Evolutionary conservation across 2,888 invertebrate genomes (phyloP).

Genomic region (Scaptomyza tumidula): DNA sequence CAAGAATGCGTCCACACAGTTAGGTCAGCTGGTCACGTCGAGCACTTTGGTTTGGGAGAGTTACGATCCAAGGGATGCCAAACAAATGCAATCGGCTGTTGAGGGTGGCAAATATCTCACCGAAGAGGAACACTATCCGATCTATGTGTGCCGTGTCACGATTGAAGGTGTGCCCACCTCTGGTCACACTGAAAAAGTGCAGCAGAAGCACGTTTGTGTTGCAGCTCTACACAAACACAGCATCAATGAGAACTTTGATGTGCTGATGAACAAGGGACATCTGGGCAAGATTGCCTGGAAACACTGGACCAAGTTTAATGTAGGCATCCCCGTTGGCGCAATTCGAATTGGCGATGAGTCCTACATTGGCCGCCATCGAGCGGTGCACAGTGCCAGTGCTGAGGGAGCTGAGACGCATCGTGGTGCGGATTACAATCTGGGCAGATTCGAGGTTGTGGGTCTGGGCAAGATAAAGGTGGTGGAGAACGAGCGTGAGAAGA

Average conservation of each 20-base stretch:
- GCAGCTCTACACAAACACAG: constrained; percentile 87
- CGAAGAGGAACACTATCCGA: constrained; percentile 84
- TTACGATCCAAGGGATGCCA: constrained; percentile 84
- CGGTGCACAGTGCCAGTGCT: constrained; percentile 42
- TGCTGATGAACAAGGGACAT: constrained; percentile 91
- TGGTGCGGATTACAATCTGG: constrained; percentile 86
- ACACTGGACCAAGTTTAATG: constrained; percentile 89
- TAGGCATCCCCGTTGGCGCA: constrained; percentile 88
- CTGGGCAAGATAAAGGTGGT: constrained; percentile 89
- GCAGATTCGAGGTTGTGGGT: constrained; percentile 89
- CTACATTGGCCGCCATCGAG: constrained; percentile 85
- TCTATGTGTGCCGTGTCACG: constrained; percentile 90
- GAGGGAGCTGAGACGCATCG: constrained; percentile 67
- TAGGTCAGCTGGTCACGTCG: constrained; percentile 91
- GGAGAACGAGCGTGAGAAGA: constrained; percentile 86
- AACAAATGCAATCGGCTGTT: constrained; percentile 88
- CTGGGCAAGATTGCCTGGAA: constrained; percentile 91
- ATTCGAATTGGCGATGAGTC: constrained; percentile 85
- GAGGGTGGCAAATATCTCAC: constrained; percentile 86
- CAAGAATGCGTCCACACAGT: constrained; percentile 79
- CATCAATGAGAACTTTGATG: constrained; percentile 88
- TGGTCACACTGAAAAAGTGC: constrained; percentile 85
- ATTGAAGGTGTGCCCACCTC: constrained; percentile 90
- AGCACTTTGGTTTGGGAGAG: constrained; percentile 92
- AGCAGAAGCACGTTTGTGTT: constrained; percentile 87